Evolutionary conservation across 2,888 invertebrate genomes (phyloP).

Genomic region (Oscheius sp.): DNA sequence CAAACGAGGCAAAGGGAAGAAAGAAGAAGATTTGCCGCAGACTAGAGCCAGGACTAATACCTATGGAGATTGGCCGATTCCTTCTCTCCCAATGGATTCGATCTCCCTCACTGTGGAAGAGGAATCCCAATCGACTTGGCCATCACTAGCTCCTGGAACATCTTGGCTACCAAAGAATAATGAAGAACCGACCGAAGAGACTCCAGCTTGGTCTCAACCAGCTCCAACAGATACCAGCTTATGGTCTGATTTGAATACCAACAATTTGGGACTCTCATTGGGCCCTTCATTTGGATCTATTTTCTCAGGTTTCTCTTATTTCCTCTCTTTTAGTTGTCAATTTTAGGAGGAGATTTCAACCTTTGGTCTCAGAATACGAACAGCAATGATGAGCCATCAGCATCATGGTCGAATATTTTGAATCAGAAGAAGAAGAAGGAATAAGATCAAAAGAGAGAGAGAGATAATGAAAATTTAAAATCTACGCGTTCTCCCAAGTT

Average conservation of each 20-base stretch:
- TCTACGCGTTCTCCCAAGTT: neutral
- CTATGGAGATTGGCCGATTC: constrained; percentile 25
- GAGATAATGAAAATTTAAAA: neutral
- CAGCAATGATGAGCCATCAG: neutral
- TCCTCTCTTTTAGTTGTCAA: neutral
- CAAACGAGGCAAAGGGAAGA: neutral
- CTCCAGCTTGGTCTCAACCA: neutral
- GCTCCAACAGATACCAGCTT: neutral
- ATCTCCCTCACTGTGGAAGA: neutral
- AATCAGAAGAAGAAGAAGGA: neutral
- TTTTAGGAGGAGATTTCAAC: constrained; percentile 11
- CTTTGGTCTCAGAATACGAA: constrained; percentile 18
- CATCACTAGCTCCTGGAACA: constrained; percentile 23
- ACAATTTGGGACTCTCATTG: neutral
- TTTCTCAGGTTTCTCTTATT: constrained; percentile 1
- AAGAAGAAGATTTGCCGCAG: neutral
- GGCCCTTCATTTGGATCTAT: constrained; percentile 15
- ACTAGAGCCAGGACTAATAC: neutral
- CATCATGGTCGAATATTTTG: constrained; percentile 19
- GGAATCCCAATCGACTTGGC: neutral
- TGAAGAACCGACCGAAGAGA: neutral
- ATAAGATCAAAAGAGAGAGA: neutral
- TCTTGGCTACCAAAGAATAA: constrained; percentile 15
- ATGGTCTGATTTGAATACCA: constrained; percentile 7
- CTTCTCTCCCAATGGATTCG: neutral